Base-by-base conservation (phyloP, 2,113 vertebrate species). In the Pongo pygmaeus region DNA sequence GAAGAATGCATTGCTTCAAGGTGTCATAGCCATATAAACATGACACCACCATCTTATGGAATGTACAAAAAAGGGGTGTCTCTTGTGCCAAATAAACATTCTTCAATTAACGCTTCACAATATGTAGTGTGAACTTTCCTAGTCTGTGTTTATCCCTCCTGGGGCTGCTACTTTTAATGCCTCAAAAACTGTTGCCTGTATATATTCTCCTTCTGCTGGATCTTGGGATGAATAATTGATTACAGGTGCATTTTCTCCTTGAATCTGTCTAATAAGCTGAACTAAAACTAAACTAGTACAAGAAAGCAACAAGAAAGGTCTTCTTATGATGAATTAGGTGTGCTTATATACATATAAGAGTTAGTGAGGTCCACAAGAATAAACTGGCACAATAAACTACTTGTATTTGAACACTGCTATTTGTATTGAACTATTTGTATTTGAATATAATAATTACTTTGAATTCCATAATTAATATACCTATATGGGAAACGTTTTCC, bases 111-210 rank as follows among this genome's bases (percentile, higher is more conserved):
- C 80, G 61, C 92, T 97, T 94, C 92, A 80, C 96, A 97, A 96
- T 96, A 96, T 97, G 96, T 95, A 91, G 93, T 97, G 96, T 95
- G 97, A 97, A 97, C 7, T 27, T 91, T 93, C 72, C 3, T 91
- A 89, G 96, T 97, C 97, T 98, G 89, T 98, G 96, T 97, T 97
- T 97, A 97, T 59, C 69, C 93, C 90, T 96, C 95, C 95, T 88
- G 84, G 90, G 92, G 96, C 97, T 97, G 97, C 92, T 96, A 94
- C 95, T 97, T 97, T 96, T 94, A 96, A 97, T 96, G 97, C 95
- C 92, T 96, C 75, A 59, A 46, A 97, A 97, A 97, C 92, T 94
- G 93, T 97, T 92, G 87, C 50, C 32, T 96, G 35, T 94, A 12
- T 70, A 35, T 35, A 40, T 77, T 89, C 69, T 92, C 74, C 72